Evolutionary conservation across 2,888 invertebrate species (phyloP), one percentile per base, ranked within the genome.

Genomic region (Axea sp.): DNA sequence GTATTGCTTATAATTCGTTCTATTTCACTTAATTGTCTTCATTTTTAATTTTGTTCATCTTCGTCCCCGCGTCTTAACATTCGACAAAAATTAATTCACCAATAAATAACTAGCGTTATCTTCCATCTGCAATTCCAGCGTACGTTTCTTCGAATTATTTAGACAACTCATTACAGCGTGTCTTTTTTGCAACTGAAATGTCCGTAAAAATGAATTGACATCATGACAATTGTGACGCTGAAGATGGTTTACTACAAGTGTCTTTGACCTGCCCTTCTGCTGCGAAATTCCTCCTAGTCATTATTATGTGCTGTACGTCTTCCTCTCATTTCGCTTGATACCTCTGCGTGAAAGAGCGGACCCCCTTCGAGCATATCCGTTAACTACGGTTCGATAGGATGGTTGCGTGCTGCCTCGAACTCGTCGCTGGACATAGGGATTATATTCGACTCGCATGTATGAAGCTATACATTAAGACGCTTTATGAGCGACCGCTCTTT

Each of bases 291-390:
- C 62, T 62, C 49, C 47, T 49, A 55, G 65, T 65, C 57, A 47
- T 67, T 73, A 68, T 73, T 73, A 68, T 47, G 64, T 57, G 64
- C 35, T 33, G 57, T 65, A 60, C 59, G 62, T 69, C 64, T 68
- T 69, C 53, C 65, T 62, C 59, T 64, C 65, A 49, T 65, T 74
- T 60, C 33, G 68, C 41, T 55, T 41, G 74, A 57, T 68, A 57
- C 57, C 73, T 62, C 68, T 53, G 73, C 60, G 62, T 67, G 73
- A 67, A 74, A 33, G 64, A 74, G 45, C 43, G 62, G 73, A 73
- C 73, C 73, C 73, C 68, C 73, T 73, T 73, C 73, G 68, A 64
- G 73, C 73, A 49, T 73, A 67, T 73, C 60, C 55, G 67, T 67
- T 67, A 65, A 72, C 72, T 68, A 51, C 67, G 49, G 57, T 64